Evolutionary conservation across 2,888 invertebrate genomes (phyloP).

Genomic region (Autographa pulchrina): DNA sequence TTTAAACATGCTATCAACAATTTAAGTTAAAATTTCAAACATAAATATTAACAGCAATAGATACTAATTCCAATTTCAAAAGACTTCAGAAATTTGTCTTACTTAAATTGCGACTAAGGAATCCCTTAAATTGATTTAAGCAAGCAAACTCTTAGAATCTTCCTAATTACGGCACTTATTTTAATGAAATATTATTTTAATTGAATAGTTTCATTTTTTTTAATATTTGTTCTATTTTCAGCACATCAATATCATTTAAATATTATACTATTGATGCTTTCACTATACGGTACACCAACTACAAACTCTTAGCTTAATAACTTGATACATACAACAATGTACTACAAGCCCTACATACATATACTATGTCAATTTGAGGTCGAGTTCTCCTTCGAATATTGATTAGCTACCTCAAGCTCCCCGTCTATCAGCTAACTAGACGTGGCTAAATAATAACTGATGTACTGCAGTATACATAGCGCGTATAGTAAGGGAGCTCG

Average conservation of each 20-base stretch:
- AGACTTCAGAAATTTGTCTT: too few species aligned
- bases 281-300: not conserved
- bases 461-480: not conserved
- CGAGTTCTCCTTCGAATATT: slow-evolving; percentile 33
- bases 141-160: too few species aligned
- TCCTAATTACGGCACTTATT: too few species aligned
- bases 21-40: too few species aligned
- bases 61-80: too few species aligned
- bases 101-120: too few species aligned
- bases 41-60: too few species aligned
- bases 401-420: slow-evolving; percentile 39
- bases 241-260: not conserved
- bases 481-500: slow-evolving; percentile 2
- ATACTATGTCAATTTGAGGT: slow-evolving; percentile 19
- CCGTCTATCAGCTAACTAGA: slow-evolving; percentile 35
- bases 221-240: too few species aligned
- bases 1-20: too few species aligned
- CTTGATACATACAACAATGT: not conserved
- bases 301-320: not conserved
- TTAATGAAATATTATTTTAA: too few species aligned
- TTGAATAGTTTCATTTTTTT: too few species aligned
- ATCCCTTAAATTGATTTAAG: too few species aligned
- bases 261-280: not conserved
- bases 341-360: not conserved
- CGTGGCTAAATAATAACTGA: slow-evolving; percentile 39